phyloP scores from a whole-genome alignment of 23 tunicate species.

The Oikopleura vanhoeffeni region DNA sequence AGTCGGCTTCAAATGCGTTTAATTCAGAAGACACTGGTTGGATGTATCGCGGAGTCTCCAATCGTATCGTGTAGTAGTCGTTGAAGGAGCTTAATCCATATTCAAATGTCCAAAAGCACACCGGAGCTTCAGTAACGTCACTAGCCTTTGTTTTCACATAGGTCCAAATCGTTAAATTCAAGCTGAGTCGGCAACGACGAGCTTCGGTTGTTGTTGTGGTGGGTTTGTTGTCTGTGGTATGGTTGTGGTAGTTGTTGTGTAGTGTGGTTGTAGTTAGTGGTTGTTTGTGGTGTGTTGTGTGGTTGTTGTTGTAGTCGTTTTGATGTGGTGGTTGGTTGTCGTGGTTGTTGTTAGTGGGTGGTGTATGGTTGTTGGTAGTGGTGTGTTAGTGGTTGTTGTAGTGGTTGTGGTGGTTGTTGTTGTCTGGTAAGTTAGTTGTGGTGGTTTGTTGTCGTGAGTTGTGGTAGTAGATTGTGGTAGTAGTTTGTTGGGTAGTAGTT shows the following conservation, averaged over 20 bases:
- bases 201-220: slow-evolving; percentile 12
- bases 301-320: neutral
- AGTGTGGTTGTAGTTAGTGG: neutral
- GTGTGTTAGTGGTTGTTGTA: no score
- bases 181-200: neutral
- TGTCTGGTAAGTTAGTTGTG: neutral
- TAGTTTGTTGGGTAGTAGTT: no score
- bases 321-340: neutral
- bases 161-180: neutral
- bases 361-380: neutral
- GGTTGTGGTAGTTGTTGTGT: slow-evolving; percentile 13
- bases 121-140: no score
- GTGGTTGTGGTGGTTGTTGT: no score
- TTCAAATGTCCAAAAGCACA: neutral
- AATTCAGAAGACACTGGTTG: neutral
- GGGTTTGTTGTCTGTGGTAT: neutral
- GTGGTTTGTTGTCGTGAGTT: neutral
- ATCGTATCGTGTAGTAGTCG: neutral
- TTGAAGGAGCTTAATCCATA: neutral
- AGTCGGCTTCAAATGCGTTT: neutral
- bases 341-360: neutral
- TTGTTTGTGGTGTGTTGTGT: neutral
- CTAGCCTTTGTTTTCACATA: no score
- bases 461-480: no score
- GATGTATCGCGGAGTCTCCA: neutral